Percentiles rank a stretch among this genome's conserved stretches.
Evolutionary conservation across 2,113 vertebrate species (phyloP).

Genomic region (Hoplias malabaricus): DNA sequence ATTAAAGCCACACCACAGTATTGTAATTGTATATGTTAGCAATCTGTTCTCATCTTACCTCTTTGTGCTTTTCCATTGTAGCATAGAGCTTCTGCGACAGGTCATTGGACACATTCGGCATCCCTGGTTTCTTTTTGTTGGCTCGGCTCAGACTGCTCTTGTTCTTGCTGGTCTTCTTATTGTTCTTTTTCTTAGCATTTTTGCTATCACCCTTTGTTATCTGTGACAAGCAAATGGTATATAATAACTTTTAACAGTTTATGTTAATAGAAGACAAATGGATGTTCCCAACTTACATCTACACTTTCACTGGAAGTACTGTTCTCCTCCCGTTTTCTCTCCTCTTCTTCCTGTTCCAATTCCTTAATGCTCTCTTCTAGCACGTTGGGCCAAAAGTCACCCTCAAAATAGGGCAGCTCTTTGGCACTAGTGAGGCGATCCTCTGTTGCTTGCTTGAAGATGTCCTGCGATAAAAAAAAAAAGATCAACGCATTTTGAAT

Average conservation of each 20-base stretch:
- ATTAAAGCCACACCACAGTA: not conserved
- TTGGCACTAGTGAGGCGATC: constrained; percentile 97
- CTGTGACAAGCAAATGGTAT: constrained; percentile 60
- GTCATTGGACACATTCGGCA: constrained; percentile 97
- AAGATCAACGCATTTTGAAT: not conserved
- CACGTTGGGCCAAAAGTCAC: constrained; percentile 98
- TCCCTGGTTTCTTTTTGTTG: constrained; percentile 97
- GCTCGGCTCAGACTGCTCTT: constrained; percentile 95
- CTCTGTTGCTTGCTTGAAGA: constrained; percentile 98
- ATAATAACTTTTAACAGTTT: not conserved
- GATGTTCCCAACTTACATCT: constrained; percentile 79
- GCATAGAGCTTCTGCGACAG: constrained; percentile 97
- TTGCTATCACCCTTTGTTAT: constrained; percentile 96
- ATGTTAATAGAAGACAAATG: not conserved
- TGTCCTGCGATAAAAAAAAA: constrained; percentile 75
- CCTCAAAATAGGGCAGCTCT: constrained; percentile 96
- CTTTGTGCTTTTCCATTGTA: constrained; percentile 99
- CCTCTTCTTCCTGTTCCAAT: constrained; percentile 96
- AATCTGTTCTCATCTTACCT: constrained; percentile 71
- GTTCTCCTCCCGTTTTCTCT: constrained; percentile 96
- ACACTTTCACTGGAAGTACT: constrained; percentile 95
- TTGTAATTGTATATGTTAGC: not conserved
- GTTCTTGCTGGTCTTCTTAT: constrained; percentile 98
- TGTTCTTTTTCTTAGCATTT: constrained; percentile 99
- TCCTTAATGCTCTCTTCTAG: constrained; percentile 99